These are phyloP conservation scores for Bombus balteatus DNA, from an alignment of 1,140 invertebrate genomes.

Conservation along the genomic window DNA sequence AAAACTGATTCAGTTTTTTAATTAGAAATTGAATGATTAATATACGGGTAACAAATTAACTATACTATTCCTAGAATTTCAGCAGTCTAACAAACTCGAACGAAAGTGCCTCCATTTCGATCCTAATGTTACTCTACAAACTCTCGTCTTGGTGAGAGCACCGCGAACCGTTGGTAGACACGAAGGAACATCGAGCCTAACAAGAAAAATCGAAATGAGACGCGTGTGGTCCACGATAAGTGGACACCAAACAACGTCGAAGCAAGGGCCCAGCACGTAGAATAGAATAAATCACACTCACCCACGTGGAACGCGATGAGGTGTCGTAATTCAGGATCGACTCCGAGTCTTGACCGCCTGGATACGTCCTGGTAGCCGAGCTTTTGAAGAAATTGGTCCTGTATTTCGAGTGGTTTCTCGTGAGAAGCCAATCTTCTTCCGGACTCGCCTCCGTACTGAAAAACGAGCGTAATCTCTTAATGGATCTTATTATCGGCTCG, in stretches of 20 bases:
- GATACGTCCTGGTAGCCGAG: constrained; percentile 85
- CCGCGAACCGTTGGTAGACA: no score
- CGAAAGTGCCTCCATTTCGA: no score
- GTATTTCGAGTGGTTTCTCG: constrained; percentile 85
- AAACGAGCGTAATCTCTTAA: constrained; percentile 56
- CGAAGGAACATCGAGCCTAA: background rate
- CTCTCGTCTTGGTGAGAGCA: background rate
- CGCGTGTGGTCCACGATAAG: no score
- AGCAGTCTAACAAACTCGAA: no score
- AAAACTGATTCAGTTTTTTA: no score
- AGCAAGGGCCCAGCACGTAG: background rate
- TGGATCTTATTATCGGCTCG: constrained; percentile 36
- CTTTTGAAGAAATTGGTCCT: constrained; percentile 85
- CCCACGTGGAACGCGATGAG: constrained; percentile 85
- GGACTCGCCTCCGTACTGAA: constrained; percentile 84
- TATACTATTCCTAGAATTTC: no score
- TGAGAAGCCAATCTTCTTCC: constrained; percentile 83
- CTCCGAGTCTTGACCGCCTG: constrained; percentile 84
- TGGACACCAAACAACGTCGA: background rate
- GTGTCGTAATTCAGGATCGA: constrained; percentile 86
- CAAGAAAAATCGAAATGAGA: background rate
- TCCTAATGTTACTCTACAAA: background rate
- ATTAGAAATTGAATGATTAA: no score
- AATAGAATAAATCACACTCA: constrained; percentile 66
- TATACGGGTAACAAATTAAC: no score